phyloP scores from a whole-genome alignment of 2,113 vertebrate genomes.

The Pantherophis guttatus region DNA sequence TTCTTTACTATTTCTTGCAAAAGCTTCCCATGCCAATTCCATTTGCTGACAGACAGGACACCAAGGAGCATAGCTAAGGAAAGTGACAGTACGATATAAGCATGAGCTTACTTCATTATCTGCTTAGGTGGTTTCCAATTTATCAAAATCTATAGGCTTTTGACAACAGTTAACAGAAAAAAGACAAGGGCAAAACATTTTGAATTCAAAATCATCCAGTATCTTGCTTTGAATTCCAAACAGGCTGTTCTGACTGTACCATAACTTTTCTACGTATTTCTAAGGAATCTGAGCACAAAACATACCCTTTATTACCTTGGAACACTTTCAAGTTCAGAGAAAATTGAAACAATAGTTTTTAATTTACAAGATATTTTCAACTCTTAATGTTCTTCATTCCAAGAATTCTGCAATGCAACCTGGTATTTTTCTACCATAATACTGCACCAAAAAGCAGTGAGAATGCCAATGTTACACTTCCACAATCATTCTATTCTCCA shows the following conservation, averaged over 20 bases:
- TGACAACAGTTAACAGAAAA: background rate
- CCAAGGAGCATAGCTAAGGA: conserved; percentile 83
- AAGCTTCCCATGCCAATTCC: conserved; percentile 79
- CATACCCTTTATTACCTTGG: background rate
- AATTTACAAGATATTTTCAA: background rate
- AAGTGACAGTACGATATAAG: background rate
- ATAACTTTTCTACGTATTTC: background rate
- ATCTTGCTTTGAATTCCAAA: background rate
- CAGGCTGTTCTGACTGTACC: background rate
- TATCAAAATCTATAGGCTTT: background rate
- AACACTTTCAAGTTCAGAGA: background rate
- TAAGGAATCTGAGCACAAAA: background rate
- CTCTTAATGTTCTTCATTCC: background rate
- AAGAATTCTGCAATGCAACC: background rate
- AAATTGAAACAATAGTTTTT: background rate
- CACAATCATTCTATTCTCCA: background rate
- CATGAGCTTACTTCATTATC: background rate
- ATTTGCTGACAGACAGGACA: conserved; percentile 85
- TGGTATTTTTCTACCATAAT: background rate
- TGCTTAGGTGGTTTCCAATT: background rate
- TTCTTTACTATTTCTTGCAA: conserved; percentile 69
- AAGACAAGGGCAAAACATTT: background rate
- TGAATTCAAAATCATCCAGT: background rate
- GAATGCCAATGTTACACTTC: background rate
- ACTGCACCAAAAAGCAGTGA: background rate